A percentile compares a stretch with the other conserved stretches of the same genome.
Conservation (phyloP, 37 sponge, comb jelly and placozoan species). For the Lycopodina hypogea region DNA sequence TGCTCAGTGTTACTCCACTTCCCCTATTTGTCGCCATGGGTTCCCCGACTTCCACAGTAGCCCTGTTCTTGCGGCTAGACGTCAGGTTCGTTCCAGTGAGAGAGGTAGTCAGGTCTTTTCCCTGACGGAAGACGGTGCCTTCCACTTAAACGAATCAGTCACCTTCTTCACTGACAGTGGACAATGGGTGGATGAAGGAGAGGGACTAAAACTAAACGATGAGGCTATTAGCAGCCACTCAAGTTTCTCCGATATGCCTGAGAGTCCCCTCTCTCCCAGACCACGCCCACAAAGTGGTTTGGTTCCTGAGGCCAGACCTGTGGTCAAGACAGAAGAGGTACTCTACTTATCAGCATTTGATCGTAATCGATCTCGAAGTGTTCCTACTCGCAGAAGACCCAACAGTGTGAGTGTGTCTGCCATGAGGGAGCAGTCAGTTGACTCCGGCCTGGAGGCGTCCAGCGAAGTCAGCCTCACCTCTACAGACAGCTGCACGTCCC, state of each 20-base stretch:
- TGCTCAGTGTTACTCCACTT: background rate
- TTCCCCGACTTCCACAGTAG: background rate
- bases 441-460: constrained; percentile 10
- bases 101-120: background rate
- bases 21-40: background rate
- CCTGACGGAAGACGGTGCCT: background rate
- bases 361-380: background rate
- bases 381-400: background rate
- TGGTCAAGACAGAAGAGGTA: background rate
- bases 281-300: background rate
- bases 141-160: background rate
- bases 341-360: background rate
- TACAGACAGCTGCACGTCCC: background rate
- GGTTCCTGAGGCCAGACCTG: background rate
- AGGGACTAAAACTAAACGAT: background rate
- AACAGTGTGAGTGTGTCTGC: background rate
- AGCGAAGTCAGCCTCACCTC: background rate
- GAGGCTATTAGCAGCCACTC: background rate
- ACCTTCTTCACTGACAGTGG: too few relatives aligned
- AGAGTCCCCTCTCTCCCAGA: background rate
- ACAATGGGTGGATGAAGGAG: background rate
- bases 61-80: background rate
- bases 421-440: background rate
- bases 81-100: background rate
- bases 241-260: background rate